Evolutionary conservation across 2,113 vertebrate genomes (phyloP).

Genomic region (Pogona vitticeps): DNA sequence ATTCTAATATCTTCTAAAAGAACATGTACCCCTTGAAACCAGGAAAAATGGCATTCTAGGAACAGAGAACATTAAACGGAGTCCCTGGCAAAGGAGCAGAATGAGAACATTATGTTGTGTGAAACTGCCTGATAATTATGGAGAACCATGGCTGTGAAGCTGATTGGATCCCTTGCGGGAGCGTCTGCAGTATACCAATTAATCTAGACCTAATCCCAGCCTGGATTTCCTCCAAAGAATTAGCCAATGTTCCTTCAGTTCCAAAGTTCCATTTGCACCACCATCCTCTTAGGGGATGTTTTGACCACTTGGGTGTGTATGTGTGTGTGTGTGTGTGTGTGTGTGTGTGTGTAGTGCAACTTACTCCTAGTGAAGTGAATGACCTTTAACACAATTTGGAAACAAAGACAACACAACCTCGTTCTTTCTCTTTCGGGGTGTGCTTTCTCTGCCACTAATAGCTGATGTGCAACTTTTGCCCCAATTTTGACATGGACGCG

Average conservation of each 20-base stretch:
- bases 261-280: not conserved
- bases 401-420: slow-evolving; percentile 8
- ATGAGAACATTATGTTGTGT: not conserved
- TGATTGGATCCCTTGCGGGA: not conserved
- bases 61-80: not conserved
- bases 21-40: not conserved
- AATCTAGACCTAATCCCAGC: not conserved
- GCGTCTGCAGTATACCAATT: not conserved
- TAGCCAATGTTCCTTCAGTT: not conserved
- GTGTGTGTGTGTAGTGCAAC: no score
- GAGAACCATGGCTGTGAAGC: not conserved
- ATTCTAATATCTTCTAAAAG: not conserved
- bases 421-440: slow-evolving; percentile 7
- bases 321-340: no score
- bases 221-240: not conserved
- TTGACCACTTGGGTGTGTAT: no score
- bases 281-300: not conserved
- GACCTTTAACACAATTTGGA: not conserved
- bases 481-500: slow-evolving; percentile 16
- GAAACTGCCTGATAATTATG: not conserved
- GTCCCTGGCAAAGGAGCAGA: not conserved
- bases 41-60: not conserved
- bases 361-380: not conserved
- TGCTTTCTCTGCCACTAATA: slow-evolving; percentile 12
- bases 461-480: not conserved